Percentiles rank a stretch among this genome's conserved stretches.
Conservation (phyloP, 2,113 vertebrate genomes). For the Crypturellus undulatus region DNA sequence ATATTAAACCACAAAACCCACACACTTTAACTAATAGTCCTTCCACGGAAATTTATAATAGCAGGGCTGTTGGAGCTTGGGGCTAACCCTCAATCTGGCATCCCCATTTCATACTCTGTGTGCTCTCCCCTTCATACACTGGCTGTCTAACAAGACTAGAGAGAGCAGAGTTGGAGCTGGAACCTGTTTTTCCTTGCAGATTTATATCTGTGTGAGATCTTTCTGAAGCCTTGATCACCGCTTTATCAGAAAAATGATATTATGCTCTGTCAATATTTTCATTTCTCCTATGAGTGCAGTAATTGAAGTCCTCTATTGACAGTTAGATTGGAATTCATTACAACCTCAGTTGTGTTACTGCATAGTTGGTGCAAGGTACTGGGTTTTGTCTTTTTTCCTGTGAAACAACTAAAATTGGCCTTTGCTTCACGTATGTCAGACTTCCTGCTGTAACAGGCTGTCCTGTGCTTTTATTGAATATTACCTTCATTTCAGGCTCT, state of each 20-base stretch:
- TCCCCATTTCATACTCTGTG: background rate
- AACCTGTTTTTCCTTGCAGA: background rate
- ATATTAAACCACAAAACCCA: slow-evolving; percentile 27
- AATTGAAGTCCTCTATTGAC: background rate
- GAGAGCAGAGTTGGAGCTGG: background rate
- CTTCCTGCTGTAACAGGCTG: background rate
- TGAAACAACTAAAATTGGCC: background rate
- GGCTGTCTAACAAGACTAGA: background rate
- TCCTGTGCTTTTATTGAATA: background rate
- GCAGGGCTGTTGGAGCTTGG: background rate
- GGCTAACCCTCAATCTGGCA: background rate
- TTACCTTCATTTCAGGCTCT: background rate
- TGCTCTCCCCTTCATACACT: background rate
- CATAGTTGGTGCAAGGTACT: background rate
- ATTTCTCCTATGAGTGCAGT: background rate
- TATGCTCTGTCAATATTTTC: slow-evolving; percentile 9
- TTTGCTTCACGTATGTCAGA: background rate
- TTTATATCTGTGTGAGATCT: background rate
- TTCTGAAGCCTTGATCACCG: background rate
- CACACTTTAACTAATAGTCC: background rate
- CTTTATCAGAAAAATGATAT: background rate
- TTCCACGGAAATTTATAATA: background rate
- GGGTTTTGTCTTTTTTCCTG: slow-evolving; percentile 27
- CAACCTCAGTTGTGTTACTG: background rate
- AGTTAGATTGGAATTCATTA: slow-evolving; percentile 14